Evolutionary conservation across 1,140 invertebrate genomes (phyloP), one percentile per base, ranked within the genome.

Genomic region (Medauroidea extradentata): DNA sequence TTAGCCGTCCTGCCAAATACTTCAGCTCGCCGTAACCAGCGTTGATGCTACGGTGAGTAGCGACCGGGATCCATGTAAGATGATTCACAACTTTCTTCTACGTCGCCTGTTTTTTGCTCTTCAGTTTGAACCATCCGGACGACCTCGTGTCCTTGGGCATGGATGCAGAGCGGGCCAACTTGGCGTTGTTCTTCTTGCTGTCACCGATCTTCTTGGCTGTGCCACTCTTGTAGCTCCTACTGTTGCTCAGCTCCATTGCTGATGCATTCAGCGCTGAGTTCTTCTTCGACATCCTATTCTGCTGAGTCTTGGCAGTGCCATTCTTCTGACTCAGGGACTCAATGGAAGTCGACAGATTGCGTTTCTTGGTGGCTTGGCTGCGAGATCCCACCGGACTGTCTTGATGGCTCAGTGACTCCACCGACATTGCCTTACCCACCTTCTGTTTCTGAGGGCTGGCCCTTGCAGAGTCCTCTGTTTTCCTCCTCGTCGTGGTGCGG

Each of bases 71-170:
- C n/a, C n/a, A n/a, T n/a, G n/a, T n/a, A n/a, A n/a, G n/a, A n/a
- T n/a, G n/a, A n/a, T n/a, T n/a, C n/a, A n/a, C n/a, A n/a, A n/a
- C n/a, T n/a, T n/a, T n/a, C n/a, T n/a, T n/a, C n/a, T 63, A 75
- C 65, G 76, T 65, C 73, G 71, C 63, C 73, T 73, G 64, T 71
- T 16, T 83, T 69, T 81, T 81, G 61, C 76, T 81, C 0, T 72
- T 73, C 62, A 83, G 73, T 69, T 84, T 87, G 66, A 87, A 87
- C 85, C 85, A 87, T 57, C 85, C 85, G 27, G 85, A 83, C 54
- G 82, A 83, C 68, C 82, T 83, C 53, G 81, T 78, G 65, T 86
- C 83, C 62, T 84, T 82, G 57, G 85, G 84, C 76, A 87, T 85
- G 1, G 85, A 86, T 29, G 84, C 80, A 0, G 85, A 87, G 61